These are phyloP conservation scores for Trichosurus vulpecula DNA, from an alignment of 2,797 vertebrate genomes.

Conservation along the genomic window DNA sequence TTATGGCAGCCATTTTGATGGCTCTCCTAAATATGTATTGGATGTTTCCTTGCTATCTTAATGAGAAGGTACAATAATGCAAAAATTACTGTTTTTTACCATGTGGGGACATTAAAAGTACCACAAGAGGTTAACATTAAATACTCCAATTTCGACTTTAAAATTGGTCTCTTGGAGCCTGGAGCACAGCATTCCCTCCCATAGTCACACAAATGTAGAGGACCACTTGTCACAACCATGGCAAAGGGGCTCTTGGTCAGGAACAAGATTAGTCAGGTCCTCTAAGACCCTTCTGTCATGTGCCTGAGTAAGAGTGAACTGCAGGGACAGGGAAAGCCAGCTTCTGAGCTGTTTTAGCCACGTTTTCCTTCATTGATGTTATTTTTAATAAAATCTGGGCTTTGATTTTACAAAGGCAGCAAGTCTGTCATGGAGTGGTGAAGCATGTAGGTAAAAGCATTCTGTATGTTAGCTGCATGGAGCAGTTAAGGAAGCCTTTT, in stretches of 20 bases:
- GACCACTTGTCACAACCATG: background rate
- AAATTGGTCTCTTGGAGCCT: background rate
- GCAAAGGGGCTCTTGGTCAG: background rate
- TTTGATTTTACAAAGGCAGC: conserved; percentile 47
- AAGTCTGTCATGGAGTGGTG: background rate
- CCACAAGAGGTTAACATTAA: background rate
- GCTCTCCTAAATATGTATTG: background rate
- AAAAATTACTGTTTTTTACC: background rate
- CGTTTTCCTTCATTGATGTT: conserved; percentile 29
- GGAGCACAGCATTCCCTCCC: background rate
- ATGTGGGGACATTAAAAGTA: background rate
- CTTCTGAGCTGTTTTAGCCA: conserved; percentile 43
- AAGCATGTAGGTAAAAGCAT: background rate
- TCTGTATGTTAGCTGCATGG: background rate
- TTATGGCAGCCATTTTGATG: background rate
- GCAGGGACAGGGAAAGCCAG: background rate
- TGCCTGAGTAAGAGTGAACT: background rate
- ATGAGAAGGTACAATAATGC: background rate
- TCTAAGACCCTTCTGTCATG: background rate
- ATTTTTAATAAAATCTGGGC: conserved; percentile 4
- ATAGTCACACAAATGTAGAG: background rate
- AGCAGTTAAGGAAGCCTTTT: conserved; percentile 36
- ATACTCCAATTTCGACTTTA: background rate
- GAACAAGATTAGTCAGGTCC: background rate
- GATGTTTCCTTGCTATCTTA: background rate